These are phyloP conservation scores for Paguma larvata DNA, from an alignment of 2,797 vertebrate species.

Conservation along the genomic window DNA sequence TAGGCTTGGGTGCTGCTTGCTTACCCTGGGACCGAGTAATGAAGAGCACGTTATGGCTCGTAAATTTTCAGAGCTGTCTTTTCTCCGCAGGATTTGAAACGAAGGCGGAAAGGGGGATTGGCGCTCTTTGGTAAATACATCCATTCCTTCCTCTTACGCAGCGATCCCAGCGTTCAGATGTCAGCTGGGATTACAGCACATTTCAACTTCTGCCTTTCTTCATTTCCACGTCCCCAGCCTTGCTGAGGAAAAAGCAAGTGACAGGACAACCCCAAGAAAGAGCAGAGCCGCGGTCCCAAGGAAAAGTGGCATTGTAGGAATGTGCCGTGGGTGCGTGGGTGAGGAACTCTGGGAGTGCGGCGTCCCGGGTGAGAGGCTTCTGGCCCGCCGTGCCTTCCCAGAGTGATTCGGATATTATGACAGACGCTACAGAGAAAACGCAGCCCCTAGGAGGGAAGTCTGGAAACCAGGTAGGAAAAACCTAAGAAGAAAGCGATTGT, in stretches of 20 bases:
- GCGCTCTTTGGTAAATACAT: conserved; percentile 10
- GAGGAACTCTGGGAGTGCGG: background rate
- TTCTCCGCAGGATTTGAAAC: conserved; percentile 55
- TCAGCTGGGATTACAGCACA: conserved; percentile 34
- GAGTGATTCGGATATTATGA: background rate
- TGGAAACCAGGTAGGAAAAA: background rate
- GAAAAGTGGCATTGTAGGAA: background rate
- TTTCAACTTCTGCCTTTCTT: conserved; percentile 36
- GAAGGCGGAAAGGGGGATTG: background rate
- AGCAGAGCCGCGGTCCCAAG: background rate
- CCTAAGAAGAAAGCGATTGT: background rate
- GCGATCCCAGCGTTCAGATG: background rate
- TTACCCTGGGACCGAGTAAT: conserved; percentile 37
- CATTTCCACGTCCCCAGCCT: conserved; percentile 17
- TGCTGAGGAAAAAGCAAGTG: background rate
- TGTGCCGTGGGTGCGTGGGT: background rate
- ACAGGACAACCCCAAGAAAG: background rate
- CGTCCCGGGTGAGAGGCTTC: background rate
- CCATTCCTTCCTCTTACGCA: conserved; percentile 10
- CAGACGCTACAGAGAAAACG: background rate
- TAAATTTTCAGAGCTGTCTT: conserved; percentile 70
- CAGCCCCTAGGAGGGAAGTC: background rate
- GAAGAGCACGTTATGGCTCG: conserved; percentile 48
- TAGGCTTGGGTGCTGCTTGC: background rate
- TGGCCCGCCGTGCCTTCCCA: background rate